Conservation (phyloP, 1,140 invertebrate species). For the Ephestia elutella region DNA sequence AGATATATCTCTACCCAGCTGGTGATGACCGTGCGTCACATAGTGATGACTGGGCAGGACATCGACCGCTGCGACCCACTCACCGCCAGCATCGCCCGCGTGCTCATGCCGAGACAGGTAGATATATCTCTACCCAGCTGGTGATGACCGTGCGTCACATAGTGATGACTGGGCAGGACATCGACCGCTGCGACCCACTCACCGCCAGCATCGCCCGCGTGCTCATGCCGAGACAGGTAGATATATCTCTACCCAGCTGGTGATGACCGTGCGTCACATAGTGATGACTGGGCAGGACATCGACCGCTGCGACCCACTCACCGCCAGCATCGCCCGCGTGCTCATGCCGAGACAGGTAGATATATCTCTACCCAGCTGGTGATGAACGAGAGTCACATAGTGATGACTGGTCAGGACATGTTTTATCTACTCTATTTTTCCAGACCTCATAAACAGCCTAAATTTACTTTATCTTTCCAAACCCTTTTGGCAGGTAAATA, state of each 20-base stretch:
- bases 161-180: conserved; percentile 11
- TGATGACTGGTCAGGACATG: conserved; percentile 7
- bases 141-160: conserved; percentile 32
- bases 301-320: conserved; percentile 20
- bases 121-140: neutral
- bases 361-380: conserved; percentile 14
- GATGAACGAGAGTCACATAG: conserved; percentile 27
- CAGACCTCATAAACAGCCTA: too few species aligned
- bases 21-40: conserved; percentile 30
- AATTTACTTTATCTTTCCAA: too few species aligned
- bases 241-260: neutral
- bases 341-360: conserved; percentile 17
- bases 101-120: conserved; percentile 23
- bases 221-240: conserved; percentile 17
- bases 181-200: conserved; percentile 18
- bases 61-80: conserved; percentile 19
- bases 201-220: conserved; percentile 37
- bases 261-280: conserved; percentile 31
- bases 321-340: conserved; percentile 36
- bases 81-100: conserved; percentile 33
- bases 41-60: conserved; percentile 16
- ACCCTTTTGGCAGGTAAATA: too few species aligned
- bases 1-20: neutral
- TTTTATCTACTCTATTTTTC: too few species aligned
- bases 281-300: conserved; percentile 11